Base-by-base conservation (phyloP, 1,140 invertebrate species). In the Bicyclus anynana region DNA sequence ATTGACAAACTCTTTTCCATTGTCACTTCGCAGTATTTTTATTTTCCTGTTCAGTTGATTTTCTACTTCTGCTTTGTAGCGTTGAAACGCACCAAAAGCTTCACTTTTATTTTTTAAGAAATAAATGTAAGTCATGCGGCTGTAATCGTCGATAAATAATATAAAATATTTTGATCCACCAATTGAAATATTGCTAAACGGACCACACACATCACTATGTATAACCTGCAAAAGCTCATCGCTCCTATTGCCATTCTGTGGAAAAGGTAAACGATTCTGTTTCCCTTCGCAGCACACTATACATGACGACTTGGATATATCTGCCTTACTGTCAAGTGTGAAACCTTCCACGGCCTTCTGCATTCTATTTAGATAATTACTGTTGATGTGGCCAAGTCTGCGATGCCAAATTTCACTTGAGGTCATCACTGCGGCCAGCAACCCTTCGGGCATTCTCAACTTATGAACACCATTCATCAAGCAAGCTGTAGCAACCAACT, bases 161-260 rank as follows among this genome's bases (percentile, higher is more conserved):
- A 54, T 16, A 10, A 33, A 55, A 21, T 55, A 61, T 20, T 13
- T 55, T 3, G 53, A 44, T 5, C 47, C 52, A 12, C 46, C 48
- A 14, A 61, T 14, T 9, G 59, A 61, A 10, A 10, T 18, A 12
- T n/a, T 14, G 12, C 46, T 27, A 52, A 55, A 55, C 5, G 59
- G 59, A 2, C 53, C 53, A 51, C 64, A 77, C 0, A 78, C 33
- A 52, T 80, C 74, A 5, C 66, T 60, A 49, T 80, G 70, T 5
- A 76, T 50, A 1, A 74, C 18, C 14, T 74, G 49, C 37, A 69
- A 35, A 26, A 74, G 9, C 13, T 54, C 13, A 50, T 9, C 51
- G 16, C 50, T 53, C 47, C 51, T 58, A 1, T 20, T 20, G 1
- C 37, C 35, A 9, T 12, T 35, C 13, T 33, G 20, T 14, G 23